Percentiles rank a stretch among this genome's conserved stretches.
phyloP scores from a whole-genome alignment of 2,888 invertebrate species.

The Plagodis dolabraria region DNA sequence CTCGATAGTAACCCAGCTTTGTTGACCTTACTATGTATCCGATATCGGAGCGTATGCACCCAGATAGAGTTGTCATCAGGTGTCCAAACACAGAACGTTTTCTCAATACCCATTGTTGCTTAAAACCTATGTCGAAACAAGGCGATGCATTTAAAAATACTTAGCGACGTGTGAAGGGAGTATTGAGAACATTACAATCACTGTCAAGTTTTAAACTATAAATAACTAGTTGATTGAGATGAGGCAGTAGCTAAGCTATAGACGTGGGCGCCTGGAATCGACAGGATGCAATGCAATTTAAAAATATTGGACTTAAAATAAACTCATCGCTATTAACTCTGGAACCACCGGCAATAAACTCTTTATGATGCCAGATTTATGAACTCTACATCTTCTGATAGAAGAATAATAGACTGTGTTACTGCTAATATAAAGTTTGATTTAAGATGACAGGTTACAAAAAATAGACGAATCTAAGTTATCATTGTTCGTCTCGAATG shows the following conservation, averaged over 20 bases:
- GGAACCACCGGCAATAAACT: slow-evolving; percentile 63
- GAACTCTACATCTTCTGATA: slow-evolving; percentile 46
- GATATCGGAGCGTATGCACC: slow-evolving; percentile 57
- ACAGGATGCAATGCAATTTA: slow-evolving; percentile 46
- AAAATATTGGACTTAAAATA: slow-evolving; percentile 56
- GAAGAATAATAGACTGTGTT: slow-evolving; percentile 54
- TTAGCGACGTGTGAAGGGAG: slow-evolving; percentile 25
- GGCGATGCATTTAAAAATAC: slow-evolving; percentile 29
- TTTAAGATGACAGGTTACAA: slow-evolving; percentile 50
- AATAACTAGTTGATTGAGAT: slow-evolving; percentile 29
- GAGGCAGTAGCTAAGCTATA: slow-evolving; percentile 20
- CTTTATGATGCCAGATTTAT: slow-evolving; percentile 55
- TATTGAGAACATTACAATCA: slow-evolving; percentile 22
- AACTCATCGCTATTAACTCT: slow-evolving; percentile 55
- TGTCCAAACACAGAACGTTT: slow-evolving; percentile 60
- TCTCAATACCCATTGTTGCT: slow-evolving; percentile 33
- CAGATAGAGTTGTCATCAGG: slow-evolving; percentile 74
- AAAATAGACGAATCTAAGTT: slow-evolving; percentile 47
- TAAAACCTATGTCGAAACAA: slow-evolving; percentile 25
- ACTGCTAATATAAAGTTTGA: slow-evolving; percentile 47
- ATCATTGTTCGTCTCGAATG: slow-evolving; percentile 64
- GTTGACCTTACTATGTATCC: slow-evolving; percentile 77
- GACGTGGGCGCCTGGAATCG: slow-evolving; percentile 34
- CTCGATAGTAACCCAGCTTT: slow-evolving; percentile 74
- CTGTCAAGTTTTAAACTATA: slow-evolving; percentile 27